Percentiles rank a stretch among this genome's conserved stretches.
These are phyloP conservation scores for Drosophila prolongata DNA, from an alignment of 2,888 invertebrate species.

Conservation along the genomic window DNA sequence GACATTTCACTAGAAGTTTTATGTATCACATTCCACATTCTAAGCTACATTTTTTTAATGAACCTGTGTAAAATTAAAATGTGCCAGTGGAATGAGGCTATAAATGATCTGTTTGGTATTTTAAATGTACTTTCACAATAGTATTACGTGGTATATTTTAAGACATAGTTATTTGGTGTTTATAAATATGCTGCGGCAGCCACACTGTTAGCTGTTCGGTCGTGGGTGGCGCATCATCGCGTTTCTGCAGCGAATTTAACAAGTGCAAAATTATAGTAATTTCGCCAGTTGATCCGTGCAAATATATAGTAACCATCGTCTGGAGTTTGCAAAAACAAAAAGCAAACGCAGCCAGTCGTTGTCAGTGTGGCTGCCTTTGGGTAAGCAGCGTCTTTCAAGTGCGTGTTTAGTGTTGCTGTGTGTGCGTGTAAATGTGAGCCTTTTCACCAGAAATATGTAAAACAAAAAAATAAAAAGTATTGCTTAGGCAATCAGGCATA, in stretches of 20 bases:
- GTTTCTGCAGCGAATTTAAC: conserved; percentile 21
- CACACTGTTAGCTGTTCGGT: conserved; percentile 11
- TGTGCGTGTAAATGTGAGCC: conserved; percentile 29
- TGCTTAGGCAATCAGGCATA: conserved; percentile 44
- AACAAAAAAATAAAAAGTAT: conserved; percentile 42
- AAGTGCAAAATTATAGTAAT: conserved; percentile 19
- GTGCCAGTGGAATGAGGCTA: too few species aligned
- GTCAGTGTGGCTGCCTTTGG: conserved; percentile 17
- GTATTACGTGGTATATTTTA: neutral
- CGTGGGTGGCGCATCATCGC: conserved; percentile 30
- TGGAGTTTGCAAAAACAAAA: neutral
- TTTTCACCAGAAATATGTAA: conserved; percentile 70
- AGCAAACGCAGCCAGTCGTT: neutral
- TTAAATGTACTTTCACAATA: neutral
- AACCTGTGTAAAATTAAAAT: too few species aligned
- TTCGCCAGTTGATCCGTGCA: neutral
- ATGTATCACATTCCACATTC: too few species aligned
- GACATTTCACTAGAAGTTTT: too few species aligned
- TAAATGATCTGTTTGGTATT: too few species aligned
- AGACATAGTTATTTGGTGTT: neutral
- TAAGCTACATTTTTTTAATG: too few species aligned
- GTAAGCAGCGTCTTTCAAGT: conserved; percentile 59
- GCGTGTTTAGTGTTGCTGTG: conserved; percentile 29
- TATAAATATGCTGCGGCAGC: neutral
- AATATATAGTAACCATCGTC: conserved; percentile 5